A percentile compares a stretch with the other conserved stretches of the same genome.
phyloP scores from a whole-genome alignment of 2,888 invertebrate genomes.

The Drosophila hamatofila region DNA sequence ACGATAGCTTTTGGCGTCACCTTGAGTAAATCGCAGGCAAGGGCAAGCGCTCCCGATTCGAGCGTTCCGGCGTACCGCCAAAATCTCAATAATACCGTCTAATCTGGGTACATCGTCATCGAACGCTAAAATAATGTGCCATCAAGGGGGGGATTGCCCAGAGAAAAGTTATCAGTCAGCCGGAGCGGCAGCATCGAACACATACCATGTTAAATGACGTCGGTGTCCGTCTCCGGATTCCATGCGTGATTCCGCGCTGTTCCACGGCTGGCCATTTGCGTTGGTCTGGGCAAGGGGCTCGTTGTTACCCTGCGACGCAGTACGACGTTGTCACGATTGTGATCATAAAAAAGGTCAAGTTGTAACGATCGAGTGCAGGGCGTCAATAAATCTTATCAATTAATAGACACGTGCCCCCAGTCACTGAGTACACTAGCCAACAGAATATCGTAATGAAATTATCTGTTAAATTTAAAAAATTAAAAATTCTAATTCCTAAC shows the following conservation, averaged over 20 bases:
- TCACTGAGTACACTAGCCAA: slow-evolving; percentile 3
- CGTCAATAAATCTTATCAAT: slow-evolving; percentile 78
- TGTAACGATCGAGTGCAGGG: slow-evolving; percentile 47
- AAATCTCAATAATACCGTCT: slow-evolving; percentile 40
- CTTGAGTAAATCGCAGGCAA: slow-evolving; percentile 47
- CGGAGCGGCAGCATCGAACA: slow-evolving; percentile 15
- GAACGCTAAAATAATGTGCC: slow-evolving; percentile 73
- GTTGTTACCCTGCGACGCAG: slow-evolving; percentile 44
- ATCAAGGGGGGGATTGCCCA: slow-evolving; percentile 78
- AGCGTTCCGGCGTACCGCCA: slow-evolving; percentile 29
- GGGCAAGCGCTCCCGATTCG: slow-evolving; percentile 47
- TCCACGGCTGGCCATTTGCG: slow-evolving; percentile 34
- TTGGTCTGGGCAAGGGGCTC: slow-evolving; percentile 48
- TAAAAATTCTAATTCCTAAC: too few relatives aligned
- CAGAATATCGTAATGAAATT: slow-evolving; percentile 7
- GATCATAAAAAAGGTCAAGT: slow-evolving; percentile 45
- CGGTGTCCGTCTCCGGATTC: slow-evolving; percentile 25
- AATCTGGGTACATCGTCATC: slow-evolving; percentile 73
- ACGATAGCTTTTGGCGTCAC: slow-evolving; percentile 43
- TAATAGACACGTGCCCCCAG: slow-evolving; percentile 35
- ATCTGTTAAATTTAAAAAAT: too few relatives aligned
- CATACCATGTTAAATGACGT: slow-evolving; percentile 54
- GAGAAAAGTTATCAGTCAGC: slow-evolving; percentile 72
- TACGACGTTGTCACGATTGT: slow-evolving; percentile 27
- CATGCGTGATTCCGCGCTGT: slow-evolving; percentile 28